phyloP scores from a whole-genome alignment of 2,113 vertebrate species.

The Gnathonemus echidnorhynchus region DNA sequence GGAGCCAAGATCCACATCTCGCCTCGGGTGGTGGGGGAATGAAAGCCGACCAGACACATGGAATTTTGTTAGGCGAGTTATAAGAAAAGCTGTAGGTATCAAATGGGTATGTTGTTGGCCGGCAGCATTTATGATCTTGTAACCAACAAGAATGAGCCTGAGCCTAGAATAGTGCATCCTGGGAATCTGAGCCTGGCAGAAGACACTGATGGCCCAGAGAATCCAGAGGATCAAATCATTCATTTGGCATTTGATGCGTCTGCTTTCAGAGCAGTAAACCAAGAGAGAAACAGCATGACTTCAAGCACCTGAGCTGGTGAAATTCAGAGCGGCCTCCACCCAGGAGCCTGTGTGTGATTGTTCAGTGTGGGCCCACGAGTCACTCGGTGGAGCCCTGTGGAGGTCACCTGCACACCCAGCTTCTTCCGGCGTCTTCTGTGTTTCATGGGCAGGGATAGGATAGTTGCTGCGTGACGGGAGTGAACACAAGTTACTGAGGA shows the following conservation, averaged over 20 bases:
- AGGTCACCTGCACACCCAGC: not conserved
- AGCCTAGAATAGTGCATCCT: not conserved
- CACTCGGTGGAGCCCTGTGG: not conserved
- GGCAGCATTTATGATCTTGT: not conserved
- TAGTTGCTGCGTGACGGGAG: not conserved
- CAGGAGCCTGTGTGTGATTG: not conserved
- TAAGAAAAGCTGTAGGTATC: not conserved
- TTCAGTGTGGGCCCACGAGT: not conserved
- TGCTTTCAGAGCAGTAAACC: not conserved
- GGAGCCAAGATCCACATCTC: not conserved
- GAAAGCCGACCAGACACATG: not conserved
- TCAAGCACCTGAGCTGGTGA: not conserved
- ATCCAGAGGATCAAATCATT: not conserved
- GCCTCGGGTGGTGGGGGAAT: not conserved
- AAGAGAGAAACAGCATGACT: not conserved
- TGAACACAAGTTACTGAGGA: not conserved
- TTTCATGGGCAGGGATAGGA: not conserved
- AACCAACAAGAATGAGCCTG: not conserved
- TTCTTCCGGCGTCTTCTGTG: not conserved
- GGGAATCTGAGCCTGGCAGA: not conserved
- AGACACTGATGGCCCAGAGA: not conserved
- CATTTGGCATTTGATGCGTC: not conserved
- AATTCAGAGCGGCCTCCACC: too few species aligned
- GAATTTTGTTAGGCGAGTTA: not conserved
- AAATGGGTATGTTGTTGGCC: not conserved